A percentile compares a stretch with the other conserved stretches of the same genome.
Evolutionary conservation across 2,888 invertebrate species (phyloP).

Genomic region (Tridacna gigas): DNA sequence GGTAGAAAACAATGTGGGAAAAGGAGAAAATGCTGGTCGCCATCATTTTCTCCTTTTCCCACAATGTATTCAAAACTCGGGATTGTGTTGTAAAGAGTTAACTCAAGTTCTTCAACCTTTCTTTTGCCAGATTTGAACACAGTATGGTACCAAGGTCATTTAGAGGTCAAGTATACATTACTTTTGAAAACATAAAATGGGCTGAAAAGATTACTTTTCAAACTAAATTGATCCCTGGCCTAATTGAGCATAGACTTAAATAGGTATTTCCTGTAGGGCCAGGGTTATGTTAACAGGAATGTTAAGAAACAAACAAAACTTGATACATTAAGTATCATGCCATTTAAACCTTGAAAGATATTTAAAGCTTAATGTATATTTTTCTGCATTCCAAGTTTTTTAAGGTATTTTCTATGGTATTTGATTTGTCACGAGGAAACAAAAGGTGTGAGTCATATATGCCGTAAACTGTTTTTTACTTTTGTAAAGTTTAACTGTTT

Average conservation of each 20-base stretch:
- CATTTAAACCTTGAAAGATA: neutral
- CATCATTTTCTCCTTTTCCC: too few species aligned
- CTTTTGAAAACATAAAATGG: neutral
- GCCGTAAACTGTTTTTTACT: too few species aligned
- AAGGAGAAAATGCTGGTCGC: too few species aligned
- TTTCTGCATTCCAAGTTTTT: neutral
- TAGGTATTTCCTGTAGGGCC: neutral
- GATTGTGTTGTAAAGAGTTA: too few species aligned
- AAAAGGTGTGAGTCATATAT: too few species aligned
- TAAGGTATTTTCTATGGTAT: too few species aligned
- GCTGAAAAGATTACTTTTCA: slow-evolving; percentile 10
- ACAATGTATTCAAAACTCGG: too few species aligned
- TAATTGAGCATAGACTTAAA: slow-evolving; percentile 3
- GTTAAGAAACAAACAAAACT: slow-evolving; percentile 7
- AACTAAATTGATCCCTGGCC: neutral
- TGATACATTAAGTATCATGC: slow-evolving; percentile 1
- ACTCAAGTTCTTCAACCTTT: neutral
- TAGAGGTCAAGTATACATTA: slow-evolving; percentile 10
- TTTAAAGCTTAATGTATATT: neutral
- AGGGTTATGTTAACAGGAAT: slow-evolving; percentile 4
- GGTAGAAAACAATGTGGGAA: too few species aligned
- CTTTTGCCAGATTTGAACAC: neutral
- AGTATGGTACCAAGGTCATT: slow-evolving; percentile 11
- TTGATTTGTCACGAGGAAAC: too few species aligned
- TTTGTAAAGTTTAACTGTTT: too few species aligned